Percentiles rank a stretch among this genome's conserved stretches.
These are phyloP conservation scores for Eupithecia subumbrata DNA, from an alignment of 2,888 invertebrate species.

Conservation along the genomic window DNA sequence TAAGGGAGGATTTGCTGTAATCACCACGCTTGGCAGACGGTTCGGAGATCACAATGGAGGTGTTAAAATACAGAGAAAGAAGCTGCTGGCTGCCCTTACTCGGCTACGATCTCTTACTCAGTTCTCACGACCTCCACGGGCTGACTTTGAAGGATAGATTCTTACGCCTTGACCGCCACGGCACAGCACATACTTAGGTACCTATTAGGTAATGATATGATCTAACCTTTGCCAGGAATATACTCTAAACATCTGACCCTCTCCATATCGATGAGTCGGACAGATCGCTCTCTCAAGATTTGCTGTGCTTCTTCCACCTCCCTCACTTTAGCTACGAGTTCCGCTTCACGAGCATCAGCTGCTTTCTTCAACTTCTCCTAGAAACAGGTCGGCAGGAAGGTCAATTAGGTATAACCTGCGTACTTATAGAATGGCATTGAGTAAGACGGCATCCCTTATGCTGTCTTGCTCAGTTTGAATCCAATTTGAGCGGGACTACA, in stretches of 20 bases:
- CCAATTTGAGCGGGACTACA: neutral
- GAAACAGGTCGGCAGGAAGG: neutral
- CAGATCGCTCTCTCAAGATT: constrained; percentile 62
- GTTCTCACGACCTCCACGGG: too few relatives aligned
- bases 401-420: neutral
- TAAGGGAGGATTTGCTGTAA: too few relatives aligned
- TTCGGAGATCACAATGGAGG: too few relatives aligned
- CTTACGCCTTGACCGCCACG: too few relatives aligned
- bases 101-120: too few relatives aligned
- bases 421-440: neutral
- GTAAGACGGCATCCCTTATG: neutral
- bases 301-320: constrained; percentile 62
- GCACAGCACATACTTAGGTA: too few relatives aligned
- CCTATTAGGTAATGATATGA: neutral
- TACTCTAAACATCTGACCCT: constrained; percentile 66
- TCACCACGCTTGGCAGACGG: too few relatives aligned
- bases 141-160: too few relatives aligned
- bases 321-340: constrained; percentile 61
- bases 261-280: constrained; percentile 66
- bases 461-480: neutral
- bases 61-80: too few relatives aligned
- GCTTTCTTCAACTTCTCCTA: constrained; percentile 62
- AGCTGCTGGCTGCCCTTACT: too few relatives aligned
- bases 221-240: constrained; percentile 68
- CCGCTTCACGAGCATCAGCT: constrained; percentile 52